phyloP scores from a whole-genome alignment of 2,888 invertebrate genomes.

The Thalpophila matura region DNA sequence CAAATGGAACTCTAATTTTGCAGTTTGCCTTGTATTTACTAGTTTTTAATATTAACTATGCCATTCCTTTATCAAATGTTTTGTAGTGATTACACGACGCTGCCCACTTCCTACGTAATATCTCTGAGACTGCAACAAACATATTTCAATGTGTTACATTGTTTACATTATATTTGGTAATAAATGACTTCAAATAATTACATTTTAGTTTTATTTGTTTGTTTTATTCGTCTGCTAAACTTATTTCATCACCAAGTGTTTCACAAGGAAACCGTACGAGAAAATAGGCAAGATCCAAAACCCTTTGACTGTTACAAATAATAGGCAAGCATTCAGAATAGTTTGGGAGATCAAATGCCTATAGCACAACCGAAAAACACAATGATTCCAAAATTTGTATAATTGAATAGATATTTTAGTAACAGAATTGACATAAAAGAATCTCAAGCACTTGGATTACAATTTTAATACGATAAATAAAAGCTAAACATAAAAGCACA shows the following conservation, averaged over 20 bases:
- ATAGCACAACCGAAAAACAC: background rate
- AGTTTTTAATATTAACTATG: constrained; percentile 54
- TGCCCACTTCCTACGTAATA: constrained; percentile 56
- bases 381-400: constrained; percentile 10
- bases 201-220: constrained; percentile 48
- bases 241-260: no score
- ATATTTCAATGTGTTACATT: constrained; percentile 58
- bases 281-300: no score
- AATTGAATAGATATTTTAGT: constrained; percentile 9
- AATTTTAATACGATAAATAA: background rate
- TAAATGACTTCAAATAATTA: constrained; percentile 63
- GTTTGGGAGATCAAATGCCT: background rate
- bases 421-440: constrained; percentile 5
- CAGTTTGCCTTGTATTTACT: constrained; percentile 62
- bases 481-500: background rate
- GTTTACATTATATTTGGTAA: constrained; percentile 63
- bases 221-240: no score
- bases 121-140: constrained; percentile 59
- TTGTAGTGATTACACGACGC: constrained; percentile 53
- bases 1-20: constrained; percentile 44
- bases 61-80: constrained; percentile 63
- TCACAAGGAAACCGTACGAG: no score
- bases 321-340: background rate
- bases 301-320: no score
- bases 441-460: background rate